These are phyloP conservation scores for Anguilla japonica DNA, from an alignment of 2,113 vertebrate genomes.

Conservation along the genomic window DNA sequence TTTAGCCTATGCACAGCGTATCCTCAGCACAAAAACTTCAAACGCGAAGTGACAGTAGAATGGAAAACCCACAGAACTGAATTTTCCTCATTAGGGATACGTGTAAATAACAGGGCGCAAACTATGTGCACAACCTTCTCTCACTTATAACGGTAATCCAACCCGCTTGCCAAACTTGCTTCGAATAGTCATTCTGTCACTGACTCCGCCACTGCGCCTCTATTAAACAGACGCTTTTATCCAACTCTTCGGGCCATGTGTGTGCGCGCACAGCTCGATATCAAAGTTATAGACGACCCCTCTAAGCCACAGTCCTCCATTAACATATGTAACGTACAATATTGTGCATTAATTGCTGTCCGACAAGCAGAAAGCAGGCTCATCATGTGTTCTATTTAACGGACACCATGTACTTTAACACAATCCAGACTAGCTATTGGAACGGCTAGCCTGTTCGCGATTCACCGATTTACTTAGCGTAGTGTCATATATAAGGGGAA, in stretches of 20 bases:
- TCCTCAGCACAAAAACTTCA: not conserved
- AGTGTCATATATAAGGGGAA: too few relatives aligned
- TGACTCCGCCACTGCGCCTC: not conserved
- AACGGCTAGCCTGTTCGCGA: not conserved
- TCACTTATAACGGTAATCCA: not conserved
- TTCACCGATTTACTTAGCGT: not conserved
- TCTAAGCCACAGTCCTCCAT: not conserved
- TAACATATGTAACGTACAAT: not conserved
- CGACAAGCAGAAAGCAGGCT: not conserved
- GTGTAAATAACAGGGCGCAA: not conserved
- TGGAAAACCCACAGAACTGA: not conserved
- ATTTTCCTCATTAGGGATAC: not conserved
- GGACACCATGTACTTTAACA: not conserved
- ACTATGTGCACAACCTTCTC: not conserved
- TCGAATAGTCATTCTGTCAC: not conserved
- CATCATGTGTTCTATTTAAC: not conserved
- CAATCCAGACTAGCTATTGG: not conserved
- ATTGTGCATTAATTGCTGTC: not conserved
- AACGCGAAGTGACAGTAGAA: not conserved
- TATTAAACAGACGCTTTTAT: not conserved
- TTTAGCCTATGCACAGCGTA: not conserved
- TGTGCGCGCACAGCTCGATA: not conserved
- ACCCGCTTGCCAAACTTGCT: not conserved
- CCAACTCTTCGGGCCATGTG: slow-evolving; percentile 1
- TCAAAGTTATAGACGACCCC: not conserved